phyloP scores from a whole-genome alignment of 2,888 invertebrate genomes.

The Arctia plantaginis region DNA sequence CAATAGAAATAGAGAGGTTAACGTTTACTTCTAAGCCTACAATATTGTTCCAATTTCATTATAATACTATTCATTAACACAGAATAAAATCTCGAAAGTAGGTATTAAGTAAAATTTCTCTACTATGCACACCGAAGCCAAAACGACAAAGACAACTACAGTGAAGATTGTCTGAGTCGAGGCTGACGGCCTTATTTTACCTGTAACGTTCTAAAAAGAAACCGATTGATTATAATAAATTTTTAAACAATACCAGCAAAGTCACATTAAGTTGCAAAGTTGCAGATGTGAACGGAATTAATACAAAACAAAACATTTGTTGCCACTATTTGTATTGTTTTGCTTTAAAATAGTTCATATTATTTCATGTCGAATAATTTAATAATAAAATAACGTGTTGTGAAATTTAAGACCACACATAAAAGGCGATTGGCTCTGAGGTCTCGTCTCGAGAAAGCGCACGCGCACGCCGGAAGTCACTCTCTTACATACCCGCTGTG shows the following conservation, averaged over 20 bases:
- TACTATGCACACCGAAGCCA: neutral
- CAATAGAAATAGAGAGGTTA: neutral
- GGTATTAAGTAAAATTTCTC: neutral
- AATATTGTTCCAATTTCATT: neutral
- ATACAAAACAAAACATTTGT: constrained; percentile 21
- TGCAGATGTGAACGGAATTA: constrained; percentile 15
- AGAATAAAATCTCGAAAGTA: neutral
- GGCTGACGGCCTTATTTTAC: constrained; percentile 7
- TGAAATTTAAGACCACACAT: constrained; percentile 57
- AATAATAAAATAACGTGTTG: constrained; percentile 52
- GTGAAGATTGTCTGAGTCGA: neutral
- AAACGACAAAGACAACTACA: neutral
- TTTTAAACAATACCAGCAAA: constrained; percentile 1
- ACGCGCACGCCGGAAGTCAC: constrained; percentile 62
- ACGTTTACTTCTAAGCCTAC: neutral
- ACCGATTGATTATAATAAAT: neutral
- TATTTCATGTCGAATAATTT: constrained; percentile 40
- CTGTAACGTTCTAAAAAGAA: neutral
- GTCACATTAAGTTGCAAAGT: constrained; percentile 10
- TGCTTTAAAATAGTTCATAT: constrained; percentile 26
- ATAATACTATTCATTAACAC: neutral
- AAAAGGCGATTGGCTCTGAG: constrained; percentile 60
- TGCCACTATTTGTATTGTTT: constrained; percentile 23
- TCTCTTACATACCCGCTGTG: constrained; percentile 55
- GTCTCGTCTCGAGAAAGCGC: constrained; percentile 64